Evolutionary conservation across 2,888 invertebrate species (phyloP).

Genomic region (Andrena marginata): DNA sequence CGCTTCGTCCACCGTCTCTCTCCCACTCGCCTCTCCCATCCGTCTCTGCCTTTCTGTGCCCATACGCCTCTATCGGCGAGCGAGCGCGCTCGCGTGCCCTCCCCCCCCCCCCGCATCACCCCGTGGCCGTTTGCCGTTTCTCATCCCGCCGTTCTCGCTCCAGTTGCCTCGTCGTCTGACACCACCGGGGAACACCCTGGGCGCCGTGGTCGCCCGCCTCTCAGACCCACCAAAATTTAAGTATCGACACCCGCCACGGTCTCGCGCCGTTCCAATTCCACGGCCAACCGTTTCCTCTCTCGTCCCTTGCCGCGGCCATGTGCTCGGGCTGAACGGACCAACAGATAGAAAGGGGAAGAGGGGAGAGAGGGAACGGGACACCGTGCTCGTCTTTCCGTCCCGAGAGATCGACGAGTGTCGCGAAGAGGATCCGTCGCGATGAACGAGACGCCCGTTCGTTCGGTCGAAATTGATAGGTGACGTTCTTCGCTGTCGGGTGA

Average conservation of each 20-base stretch:
- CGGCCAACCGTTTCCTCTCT: conserved; percentile 29
- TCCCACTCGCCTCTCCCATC: conserved; percentile 11
- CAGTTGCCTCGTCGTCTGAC: conserved; percentile 45
- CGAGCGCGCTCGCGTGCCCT: neutral
- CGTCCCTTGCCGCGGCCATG: neutral
- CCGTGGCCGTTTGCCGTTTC: conserved; percentile 14
- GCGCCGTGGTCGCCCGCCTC: conserved; percentile 14
- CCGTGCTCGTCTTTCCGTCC: conserved; percentile 15
- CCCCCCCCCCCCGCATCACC: conserved; percentile 18
- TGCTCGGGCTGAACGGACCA: neutral
- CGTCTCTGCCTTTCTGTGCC: conserved; percentile 1
- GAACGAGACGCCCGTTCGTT: neutral
- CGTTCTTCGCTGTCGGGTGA: neutral
- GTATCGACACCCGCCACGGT: conserved; percentile 34
- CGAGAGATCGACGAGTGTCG: conserved; percentile 14
- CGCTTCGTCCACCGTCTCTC: neutral
- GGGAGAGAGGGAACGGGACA: conserved; percentile 35
- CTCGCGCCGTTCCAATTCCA: conserved; percentile 2
- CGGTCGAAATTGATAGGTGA: conserved; percentile 39
- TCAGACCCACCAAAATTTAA: conserved; percentile 61
- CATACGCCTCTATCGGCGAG: neutral
- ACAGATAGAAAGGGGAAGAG: neutral
- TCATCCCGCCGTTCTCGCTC: conserved; percentile 27
- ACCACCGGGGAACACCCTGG: conserved; percentile 30
- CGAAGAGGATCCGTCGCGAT: conserved; percentile 52